phyloP scores from a whole-genome alignment of 2,113 vertebrate species.

The Castor canadensis region DNA sequence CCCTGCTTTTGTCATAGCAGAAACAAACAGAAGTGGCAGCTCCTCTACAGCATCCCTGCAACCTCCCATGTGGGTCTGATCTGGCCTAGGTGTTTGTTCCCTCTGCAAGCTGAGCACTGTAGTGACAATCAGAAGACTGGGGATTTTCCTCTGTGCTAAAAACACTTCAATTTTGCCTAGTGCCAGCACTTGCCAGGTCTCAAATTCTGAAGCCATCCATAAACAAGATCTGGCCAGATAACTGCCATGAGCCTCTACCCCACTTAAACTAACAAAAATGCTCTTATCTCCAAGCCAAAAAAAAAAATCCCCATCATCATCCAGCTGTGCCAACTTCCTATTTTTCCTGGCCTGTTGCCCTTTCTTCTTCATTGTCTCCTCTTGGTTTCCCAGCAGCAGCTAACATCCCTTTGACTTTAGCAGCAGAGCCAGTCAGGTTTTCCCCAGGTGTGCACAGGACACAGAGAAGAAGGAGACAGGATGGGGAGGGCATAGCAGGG shows the following conservation, averaged over 20 bases:
- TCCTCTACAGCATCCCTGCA: not conserved
- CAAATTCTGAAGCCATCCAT: slow-evolving; percentile 62
- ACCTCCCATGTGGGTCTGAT: not conserved
- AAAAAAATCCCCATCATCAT: not conserved
- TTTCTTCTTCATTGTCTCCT: slow-evolving; percentile 12
- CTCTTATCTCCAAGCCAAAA: slow-evolving; percentile 53
- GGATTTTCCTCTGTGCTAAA: slow-evolving; percentile 69
- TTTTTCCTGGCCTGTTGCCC: slow-evolving; percentile 27
- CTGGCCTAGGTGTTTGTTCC: not conserved
- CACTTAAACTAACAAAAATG: slow-evolving; percentile 71
- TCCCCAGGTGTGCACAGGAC: not conserved
- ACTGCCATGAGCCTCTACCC: not conserved
- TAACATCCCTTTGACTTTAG: not conserved
- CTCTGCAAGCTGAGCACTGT: not conserved
- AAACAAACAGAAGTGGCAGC: not conserved
- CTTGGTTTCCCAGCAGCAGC: slow-evolving; percentile 64
- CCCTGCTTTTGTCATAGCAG: not conserved
- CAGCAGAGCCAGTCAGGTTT: not conserved
- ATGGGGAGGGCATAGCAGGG: not conserved
- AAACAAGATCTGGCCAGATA: slow-evolving; percentile 46
- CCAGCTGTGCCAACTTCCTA: slow-evolving; percentile 60
- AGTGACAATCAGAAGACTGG: not conserved
- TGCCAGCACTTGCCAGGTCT: slow-evolving; percentile 48
- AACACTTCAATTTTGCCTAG: slow-evolving; percentile 76
- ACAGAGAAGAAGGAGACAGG: not conserved